Evolutionary conservation across 1,140 invertebrate species (phyloP).

Genomic region (Drosophila navojoa): DNA sequence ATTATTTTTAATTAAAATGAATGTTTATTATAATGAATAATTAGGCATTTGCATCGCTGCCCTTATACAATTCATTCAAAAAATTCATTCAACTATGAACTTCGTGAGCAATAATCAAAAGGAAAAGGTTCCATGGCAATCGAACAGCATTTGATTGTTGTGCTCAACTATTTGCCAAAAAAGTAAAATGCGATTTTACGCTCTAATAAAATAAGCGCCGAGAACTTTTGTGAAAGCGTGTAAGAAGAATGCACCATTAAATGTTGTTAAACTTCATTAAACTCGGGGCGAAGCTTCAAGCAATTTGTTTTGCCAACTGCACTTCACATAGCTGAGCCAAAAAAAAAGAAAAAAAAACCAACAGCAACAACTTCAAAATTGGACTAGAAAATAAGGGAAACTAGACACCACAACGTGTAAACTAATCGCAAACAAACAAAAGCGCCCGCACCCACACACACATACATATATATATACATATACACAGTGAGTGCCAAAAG

Average conservation of each 20-base stretch:
- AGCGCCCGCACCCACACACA: conserved; percentile 24
- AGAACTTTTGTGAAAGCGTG: conserved; percentile 47
- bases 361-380: conserved; percentile 7
- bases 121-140: conserved; percentile 12
- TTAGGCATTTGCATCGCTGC: no score
- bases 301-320: conserved; percentile 31
- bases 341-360: conserved; percentile 3
- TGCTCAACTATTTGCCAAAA: conserved; percentile 20
- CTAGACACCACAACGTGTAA: conserved; percentile 45
- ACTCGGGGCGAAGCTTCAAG: conserved; percentile 21
- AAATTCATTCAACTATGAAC: neutral
- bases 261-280: conserved; percentile 59
- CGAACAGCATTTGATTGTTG: conserved; percentile 5
- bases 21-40: no score
- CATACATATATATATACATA: conserved; percentile 33
- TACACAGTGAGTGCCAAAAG: conserved; percentile 32
- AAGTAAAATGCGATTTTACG: conserved; percentile 65
- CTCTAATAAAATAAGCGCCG: conserved; percentile 65
- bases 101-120: conserved; percentile 16
- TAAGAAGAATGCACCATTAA: conserved; percentile 63
- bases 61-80: neutral
- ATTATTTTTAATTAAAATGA: no score
- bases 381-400: conserved; percentile 24
- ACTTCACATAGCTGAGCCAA: conserved; percentile 23
- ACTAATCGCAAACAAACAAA: conserved; percentile 74